Base-by-base conservation (phyloP, 2,888 invertebrate species). In the Leptothorax acervorum region DNA sequence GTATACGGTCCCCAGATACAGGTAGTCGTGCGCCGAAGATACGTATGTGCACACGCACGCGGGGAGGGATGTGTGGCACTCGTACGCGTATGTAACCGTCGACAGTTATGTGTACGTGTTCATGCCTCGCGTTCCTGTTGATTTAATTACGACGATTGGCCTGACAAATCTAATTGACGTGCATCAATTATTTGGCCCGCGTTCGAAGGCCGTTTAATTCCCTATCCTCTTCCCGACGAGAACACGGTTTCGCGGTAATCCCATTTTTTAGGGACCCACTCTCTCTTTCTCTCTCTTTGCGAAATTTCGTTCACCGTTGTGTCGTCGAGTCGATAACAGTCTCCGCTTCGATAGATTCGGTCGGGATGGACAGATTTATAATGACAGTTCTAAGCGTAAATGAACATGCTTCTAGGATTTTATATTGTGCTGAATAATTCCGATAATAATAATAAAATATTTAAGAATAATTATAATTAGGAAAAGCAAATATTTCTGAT, bases 141-240 rank as follows among this genome's bases (percentile, higher is more conserved):
- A 93, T 92, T 91, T 90, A 91, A 92, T 93, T 92, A 92, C 91
- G 83, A 88, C 90, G 92, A 92, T 92, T 91, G 91, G 87, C 88
- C 92, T 92, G 93, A 92, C 93, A 93, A 93, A 93, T 93, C 92
- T 92, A 94, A 94, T 93, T 93, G 93, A 91, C 92, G 92, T 90
- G 87, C 92, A 92, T 89, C 92, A 94, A 93, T 94, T 93, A 92
- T 93, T 93, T 92, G 90, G 51, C 18, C 90, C 87, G 91, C 89
- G 71, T 81, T 90, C 87, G 90, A 91, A 90, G 91, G 89, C 89
- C 91, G 91, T 83, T 87, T 86, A 87, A 86, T 79, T 88, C 89
- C 84, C 88, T 89, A 87, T 86, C 86, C 85, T 76, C 82, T 88
- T 86, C 15, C 70, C 45, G 76, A 53, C 75, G 60, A 79, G 84